Base-by-base conservation (phyloP, 1,140 invertebrate species). In the Antheraea mylitta region DNA sequence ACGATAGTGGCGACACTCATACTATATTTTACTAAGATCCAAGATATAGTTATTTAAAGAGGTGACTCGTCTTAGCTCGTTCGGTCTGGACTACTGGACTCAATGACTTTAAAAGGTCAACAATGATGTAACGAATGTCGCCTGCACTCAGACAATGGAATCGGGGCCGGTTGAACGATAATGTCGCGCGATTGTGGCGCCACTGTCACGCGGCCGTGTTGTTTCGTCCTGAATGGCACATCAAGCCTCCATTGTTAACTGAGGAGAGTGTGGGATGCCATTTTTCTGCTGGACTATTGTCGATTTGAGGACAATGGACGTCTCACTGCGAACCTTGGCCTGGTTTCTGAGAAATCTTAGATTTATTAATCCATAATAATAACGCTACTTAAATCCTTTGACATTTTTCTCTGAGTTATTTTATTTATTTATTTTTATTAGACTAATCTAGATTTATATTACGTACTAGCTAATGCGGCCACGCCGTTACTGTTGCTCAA, bases 101-200 rank as follows among this genome's bases (percentile, higher is more conserved):
- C 16, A 53, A 13, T 53, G 16, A 53, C 45, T 13, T 53, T 53
- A 53, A 53, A n/a, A 53, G 45, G 45, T 53, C 45, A 53, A 53
- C 45, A 53, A 16, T 53, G 6, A 16, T 53, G 16, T 42, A 42
- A 8, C 7, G 8, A 42, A 11, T 42, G 3, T 11, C 38, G 3
- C 45, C 9, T 53, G 45, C 45, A 53, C 45, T 53, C 16, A 16
- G 45, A 16, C 45, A 53, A 53, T 53, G 45, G 10, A 9, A 53
- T 53, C 45, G 45, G 45, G 45, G 38, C 5, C 45, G 45, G 45
- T n/a, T 53, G 45, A 53, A 13, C 45, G 45, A 53, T 53, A 53
- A 53, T 53, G 45, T 53, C 45, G 45, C 45, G 45, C 45, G 45
- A 53, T 53, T 53, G 45, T 53, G 45, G 45, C 45, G 45, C 45